Evolutionary conservation across 2,113 vertebrate species (phyloP).

Genomic region (Oncorhynchus gorbuscha): DNA sequence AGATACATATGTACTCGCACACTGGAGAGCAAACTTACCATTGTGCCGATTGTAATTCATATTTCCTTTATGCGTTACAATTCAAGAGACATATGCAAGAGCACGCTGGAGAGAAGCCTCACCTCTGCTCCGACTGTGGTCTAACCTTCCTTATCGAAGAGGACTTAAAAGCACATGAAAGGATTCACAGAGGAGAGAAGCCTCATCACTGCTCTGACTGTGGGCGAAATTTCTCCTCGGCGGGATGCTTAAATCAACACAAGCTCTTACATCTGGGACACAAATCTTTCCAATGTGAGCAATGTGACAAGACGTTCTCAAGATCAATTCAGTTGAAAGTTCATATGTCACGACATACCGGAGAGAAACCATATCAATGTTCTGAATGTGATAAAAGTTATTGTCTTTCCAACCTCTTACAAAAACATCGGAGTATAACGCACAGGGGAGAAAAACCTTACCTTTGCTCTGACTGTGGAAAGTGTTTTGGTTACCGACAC

Average conservation of each 20-base stretch:
- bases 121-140: background rate
- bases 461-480: background rate
- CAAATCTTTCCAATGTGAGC: background rate
- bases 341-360: background rate
- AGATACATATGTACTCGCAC: too few species aligned
- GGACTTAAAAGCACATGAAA: background rate
- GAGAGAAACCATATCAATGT: background rate
- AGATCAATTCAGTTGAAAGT: background rate
- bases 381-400: background rate
- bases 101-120: background rate
- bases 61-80: too few species aligned
- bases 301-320: background rate
- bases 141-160: background rate
- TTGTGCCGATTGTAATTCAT: too few species aligned
- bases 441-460: background rate
- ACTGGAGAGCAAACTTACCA: too few species aligned
- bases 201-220: background rate
- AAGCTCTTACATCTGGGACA: background rate
- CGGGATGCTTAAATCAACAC: background rate
- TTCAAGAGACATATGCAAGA: too few species aligned
- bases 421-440: background rate
- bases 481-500: background rate
- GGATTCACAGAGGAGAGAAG: background rate
- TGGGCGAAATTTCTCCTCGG: background rate
- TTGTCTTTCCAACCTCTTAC: background rate